Evolutionary conservation across 2,113 vertebrate genomes (phyloP).

Genomic region (Siniperca chuatsi): DNA sequence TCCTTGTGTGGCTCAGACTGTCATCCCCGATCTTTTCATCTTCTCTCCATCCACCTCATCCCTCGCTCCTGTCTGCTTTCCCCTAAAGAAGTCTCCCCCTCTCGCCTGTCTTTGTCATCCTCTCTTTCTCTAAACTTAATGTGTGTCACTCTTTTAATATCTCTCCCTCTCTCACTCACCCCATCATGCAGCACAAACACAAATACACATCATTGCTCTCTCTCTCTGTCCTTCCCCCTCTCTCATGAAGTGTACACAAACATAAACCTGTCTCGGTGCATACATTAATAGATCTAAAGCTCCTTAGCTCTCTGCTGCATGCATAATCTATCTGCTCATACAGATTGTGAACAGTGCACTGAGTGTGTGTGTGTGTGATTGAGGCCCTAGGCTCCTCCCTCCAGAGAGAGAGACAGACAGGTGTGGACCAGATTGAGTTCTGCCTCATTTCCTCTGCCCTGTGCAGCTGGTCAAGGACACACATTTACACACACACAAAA

Average conservation of each 20-base stretch:
- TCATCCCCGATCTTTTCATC: constrained; percentile 66
- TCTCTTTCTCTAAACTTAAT: constrained; percentile 44
- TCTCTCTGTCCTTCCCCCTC: constrained; percentile 9
- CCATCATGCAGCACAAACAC: constrained; percentile 32
- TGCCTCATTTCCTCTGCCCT: constrained; percentile 80
- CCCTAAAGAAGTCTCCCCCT: constrained; percentile 28
- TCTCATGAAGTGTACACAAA: constrained; percentile 56
- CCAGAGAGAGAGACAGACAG: constrained; percentile 70
- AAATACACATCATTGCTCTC: constrained; percentile 42
- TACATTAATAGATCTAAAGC: constrained; percentile 68
- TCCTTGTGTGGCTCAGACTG: constrained; percentile 55
- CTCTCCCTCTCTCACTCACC: constrained; percentile 17
- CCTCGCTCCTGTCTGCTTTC: constrained; percentile 35
- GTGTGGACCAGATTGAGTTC: constrained; percentile 82
- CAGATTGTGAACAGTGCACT: constrained; percentile 44
- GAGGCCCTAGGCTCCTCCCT: constrained; percentile 65
- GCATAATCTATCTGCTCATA: constrained; percentile 70
- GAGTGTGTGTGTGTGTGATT: constrained; percentile 32
- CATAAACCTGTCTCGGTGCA: constrained; percentile 67
- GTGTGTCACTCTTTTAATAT: constrained; percentile 51
- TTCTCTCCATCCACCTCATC: constrained; percentile 40
- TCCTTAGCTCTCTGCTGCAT: constrained; percentile 67
- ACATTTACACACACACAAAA: constrained; percentile 33
- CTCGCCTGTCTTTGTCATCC: constrained; percentile 18
- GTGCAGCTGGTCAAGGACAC: constrained; percentile 81